Base-by-base conservation (phyloP, 2,888 invertebrate species). In the Diloba caeruleocephala region DNA sequence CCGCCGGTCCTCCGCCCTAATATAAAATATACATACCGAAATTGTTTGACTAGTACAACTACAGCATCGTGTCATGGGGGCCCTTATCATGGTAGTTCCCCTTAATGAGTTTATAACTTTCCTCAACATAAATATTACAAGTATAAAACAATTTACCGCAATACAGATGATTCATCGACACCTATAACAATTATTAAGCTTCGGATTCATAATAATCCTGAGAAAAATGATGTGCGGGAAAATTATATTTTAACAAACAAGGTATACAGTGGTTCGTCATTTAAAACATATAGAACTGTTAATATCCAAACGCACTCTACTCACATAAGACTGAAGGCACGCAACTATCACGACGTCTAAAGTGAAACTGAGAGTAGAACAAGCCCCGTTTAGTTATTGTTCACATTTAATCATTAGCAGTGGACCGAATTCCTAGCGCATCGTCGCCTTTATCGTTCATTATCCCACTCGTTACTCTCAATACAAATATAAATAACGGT, bases 401-500 rank as follows among this genome's bases (percentile, higher is more conserved):
- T 70, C 71, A 63, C 79, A 77, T 74, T n/a, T 72, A 76, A 77
- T 78, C 81, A 82, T 85, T 83, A 86, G 75, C 74, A 72, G 72
- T 68, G 75, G 71, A 77, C 80, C 79, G 75, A 84, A 88, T 88
- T 88, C 84, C 83, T 81, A 72, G 78, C 73, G 73, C 82, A 83
- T 83, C 83, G 76, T 64, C 63, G 76, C 71, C 73, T 80, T 88
- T 87, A 85, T 88, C 84, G 78, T 81, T 77, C 76, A 80, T 82
- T 88, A 88, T 86, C 79, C 79, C 67, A 75, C 74, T 82, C 78
- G 76, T 81, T 84, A 82, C 77, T 76, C 78, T 74, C 79, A 79
- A 79, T 81, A 83, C 77, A 84, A 82, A 84, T 79, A 86, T 74
- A 88, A 85, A 89, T 88, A 87, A 74, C 82, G 77, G 63, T 36